Evolutionary conservation across 35 echinoderm and acorn worm species (phyloP).

Genomic region (Acanthaster planci): DNA sequence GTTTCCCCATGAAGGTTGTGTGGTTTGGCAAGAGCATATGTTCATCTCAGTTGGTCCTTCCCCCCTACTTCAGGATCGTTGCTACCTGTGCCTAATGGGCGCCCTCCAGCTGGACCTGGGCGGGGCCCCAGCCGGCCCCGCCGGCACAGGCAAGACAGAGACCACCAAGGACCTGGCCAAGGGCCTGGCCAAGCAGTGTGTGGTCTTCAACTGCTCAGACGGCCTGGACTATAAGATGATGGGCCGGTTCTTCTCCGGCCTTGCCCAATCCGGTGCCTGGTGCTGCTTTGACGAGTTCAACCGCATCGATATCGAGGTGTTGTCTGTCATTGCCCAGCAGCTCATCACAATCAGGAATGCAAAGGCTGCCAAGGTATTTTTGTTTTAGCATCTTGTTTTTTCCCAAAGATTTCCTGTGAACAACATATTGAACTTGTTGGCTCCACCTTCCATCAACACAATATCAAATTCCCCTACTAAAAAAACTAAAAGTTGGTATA

Average conservation of each 20-base stretch:
- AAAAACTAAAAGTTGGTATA: too few relatives aligned
- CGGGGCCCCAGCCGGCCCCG: slow-evolving; percentile 94
- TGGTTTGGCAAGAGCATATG: too few relatives aligned
- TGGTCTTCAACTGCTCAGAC: slow-evolving; percentile 99
- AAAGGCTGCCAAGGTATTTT: slow-evolving; percentile 92
- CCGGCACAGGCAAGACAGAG: slow-evolving; percentile 96
- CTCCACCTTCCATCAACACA: too few relatives aligned
- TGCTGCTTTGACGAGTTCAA: slow-evolving; percentile 97
- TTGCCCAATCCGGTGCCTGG: slow-evolving; percentile 93
- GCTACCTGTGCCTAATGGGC: slow-evolving; percentile 97
- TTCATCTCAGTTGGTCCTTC: not conserved
- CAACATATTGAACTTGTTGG: too few relatives aligned
- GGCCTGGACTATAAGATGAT: slow-evolving; percentile 97
- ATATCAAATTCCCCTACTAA: too few relatives aligned
- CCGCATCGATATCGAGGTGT: slow-evolving; percentile 94
- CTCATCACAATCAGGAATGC: slow-evolving; percentile 96
- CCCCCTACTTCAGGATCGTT: slow-evolving; percentile 75
- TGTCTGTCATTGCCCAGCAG: slow-evolving; percentile 98
- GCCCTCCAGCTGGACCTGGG: slow-evolving; percentile 93
- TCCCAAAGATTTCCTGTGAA: too few relatives aligned
- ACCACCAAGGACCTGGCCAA: slow-evolving; percentile 96
- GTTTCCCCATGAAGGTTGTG: too few relatives aligned
- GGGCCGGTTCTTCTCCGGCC: slow-evolving; percentile 87
- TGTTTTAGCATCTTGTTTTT: too few relatives aligned
- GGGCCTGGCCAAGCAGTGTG: slow-evolving; percentile 93